phyloP scores from a whole-genome alignment of 2,113 vertebrate genomes.

The Psettodes erumei region DNA sequence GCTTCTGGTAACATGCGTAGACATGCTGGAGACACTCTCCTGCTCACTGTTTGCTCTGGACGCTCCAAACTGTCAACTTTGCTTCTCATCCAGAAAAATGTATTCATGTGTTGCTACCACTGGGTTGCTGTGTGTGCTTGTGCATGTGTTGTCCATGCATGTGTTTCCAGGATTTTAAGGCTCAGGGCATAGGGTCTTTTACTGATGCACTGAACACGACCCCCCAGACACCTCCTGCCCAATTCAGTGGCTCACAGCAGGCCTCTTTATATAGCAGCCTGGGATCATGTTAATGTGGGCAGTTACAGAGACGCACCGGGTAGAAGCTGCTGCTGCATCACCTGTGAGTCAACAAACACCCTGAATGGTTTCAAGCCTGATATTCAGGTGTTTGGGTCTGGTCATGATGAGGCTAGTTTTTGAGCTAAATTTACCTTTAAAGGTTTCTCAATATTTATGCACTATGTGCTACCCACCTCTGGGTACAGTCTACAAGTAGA shows the following conservation, averaged over 20 bases:
- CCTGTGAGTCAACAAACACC: slow-evolving; percentile 45
- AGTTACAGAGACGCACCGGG: slow-evolving; percentile 3
- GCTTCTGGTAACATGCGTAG: slow-evolving; percentile 11
- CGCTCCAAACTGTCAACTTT: slow-evolving; percentile 36
- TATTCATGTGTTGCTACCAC: slow-evolving; percentile 7
- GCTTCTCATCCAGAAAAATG: slow-evolving; percentile 25
- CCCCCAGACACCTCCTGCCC: slow-evolving; percentile 55
- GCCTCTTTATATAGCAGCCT: slow-evolving; percentile 33
- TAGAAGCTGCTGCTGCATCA: slow-evolving; percentile 12
- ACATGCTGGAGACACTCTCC: slow-evolving; percentile 44
- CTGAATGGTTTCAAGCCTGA: not conserved
- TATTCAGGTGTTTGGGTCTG: slow-evolving; percentile 3
- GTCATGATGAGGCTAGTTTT: not conserved
- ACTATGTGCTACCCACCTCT: too few relatives aligned
- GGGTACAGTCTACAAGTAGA: too few relatives aligned
- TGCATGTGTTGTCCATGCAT: slow-evolving; percentile 5
- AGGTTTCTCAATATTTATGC: not conserved
- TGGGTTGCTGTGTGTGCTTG: slow-evolving; percentile 9
- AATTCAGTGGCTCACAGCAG: slow-evolving; percentile 56
- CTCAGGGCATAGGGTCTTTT: slow-evolving; percentile 40
- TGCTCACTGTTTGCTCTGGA: slow-evolving; percentile 38
- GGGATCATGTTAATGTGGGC: not conserved
- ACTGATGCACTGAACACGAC: slow-evolving; percentile 19
- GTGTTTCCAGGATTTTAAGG: not conserved
- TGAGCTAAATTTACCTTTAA: not conserved